Evolutionary conservation across 2,888 invertebrate genomes (phyloP).

Genomic region (Phaedon cochleariae): DNA sequence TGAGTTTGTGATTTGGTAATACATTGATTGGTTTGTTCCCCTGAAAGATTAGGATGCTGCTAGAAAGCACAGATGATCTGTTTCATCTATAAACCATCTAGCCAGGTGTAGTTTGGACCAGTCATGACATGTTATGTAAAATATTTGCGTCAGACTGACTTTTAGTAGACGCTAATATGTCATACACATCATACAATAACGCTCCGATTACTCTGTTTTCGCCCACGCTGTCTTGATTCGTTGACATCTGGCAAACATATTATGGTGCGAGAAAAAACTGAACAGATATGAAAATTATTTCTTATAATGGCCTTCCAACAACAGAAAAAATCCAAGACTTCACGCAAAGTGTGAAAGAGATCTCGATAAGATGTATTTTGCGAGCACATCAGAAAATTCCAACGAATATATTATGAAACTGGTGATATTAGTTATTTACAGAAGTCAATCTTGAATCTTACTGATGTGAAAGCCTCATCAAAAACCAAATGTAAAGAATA

Average conservation of each 20-base stretch:
- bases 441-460: no score
- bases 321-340: no score
- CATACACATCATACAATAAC: slow-evolving; percentile 42
- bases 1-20: no score
- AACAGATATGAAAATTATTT: not conserved
- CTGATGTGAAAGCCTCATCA: no score
- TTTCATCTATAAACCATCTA: slow-evolving; percentile 24
- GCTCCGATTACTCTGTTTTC: slow-evolving; percentile 28
- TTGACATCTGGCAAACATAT: slow-evolving; percentile 18
- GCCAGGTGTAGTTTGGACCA: slow-evolving; percentile 52
- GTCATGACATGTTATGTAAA: slow-evolving; percentile 55
- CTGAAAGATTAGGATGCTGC: not conserved
- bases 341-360: no score
- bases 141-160: slow-evolving; percentile 52
- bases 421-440: no score
- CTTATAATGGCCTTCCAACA: not conserved
- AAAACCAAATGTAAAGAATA: no score
- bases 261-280: not conserved
- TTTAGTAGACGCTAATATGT: slow-evolving; percentile 38
- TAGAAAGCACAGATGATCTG: not conserved
- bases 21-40: no score
- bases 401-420: no score
- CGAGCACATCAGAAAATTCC: not conserved
- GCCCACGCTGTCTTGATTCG: slow-evolving; percentile 13
- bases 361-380: no score